Conservation (phyloP, 2,888 invertebrate genomes). For the Azorinus chamasolen region DNA sequence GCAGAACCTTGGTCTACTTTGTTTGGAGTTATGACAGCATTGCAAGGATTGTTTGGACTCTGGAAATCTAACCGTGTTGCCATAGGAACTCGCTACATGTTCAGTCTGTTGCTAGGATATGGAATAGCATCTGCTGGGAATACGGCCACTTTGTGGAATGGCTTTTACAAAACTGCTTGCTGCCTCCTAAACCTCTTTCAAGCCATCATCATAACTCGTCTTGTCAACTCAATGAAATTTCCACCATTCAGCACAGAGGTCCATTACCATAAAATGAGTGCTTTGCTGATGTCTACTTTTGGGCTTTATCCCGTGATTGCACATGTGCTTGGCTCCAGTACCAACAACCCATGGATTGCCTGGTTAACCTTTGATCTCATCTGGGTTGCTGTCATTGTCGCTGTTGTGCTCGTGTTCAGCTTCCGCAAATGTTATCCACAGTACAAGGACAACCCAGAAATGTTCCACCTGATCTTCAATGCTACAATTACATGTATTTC, state of each 20-base stretch:
- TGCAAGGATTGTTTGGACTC: too few relatives aligned
- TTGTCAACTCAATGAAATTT: too few relatives aligned
- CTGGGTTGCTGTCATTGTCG: constrained; percentile 5
- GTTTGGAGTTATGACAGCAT: too few relatives aligned
- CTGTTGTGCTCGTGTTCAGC: not conserved
- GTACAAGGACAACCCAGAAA: not conserved
- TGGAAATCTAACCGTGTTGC: too few relatives aligned
- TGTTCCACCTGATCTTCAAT: constrained; percentile 11
- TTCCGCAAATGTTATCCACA: constrained; percentile 11
- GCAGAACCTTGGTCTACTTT: too few relatives aligned
- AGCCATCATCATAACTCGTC: too few relatives aligned
- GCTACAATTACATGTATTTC: constrained; percentile 2
- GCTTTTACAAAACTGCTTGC: constrained; percentile 6
- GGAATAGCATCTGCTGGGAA: constrained; percentile 7
- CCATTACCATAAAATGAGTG: too few relatives aligned
- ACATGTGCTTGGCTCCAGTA: constrained; percentile 14
- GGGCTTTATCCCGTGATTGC: not conserved
- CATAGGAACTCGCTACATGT: constrained; percentile 9
- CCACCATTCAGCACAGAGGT: too few relatives aligned
- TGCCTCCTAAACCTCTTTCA: not conserved
- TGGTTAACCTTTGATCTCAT: constrained; percentile 25
- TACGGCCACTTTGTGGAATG: constrained; percentile 17
- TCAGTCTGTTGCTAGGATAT: constrained; percentile 15
- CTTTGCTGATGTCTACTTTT: too few relatives aligned
- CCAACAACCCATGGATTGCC: constrained; percentile 12